Conservation (phyloP, 2,888 invertebrate species). For the Rosalia funebris region DNA sequence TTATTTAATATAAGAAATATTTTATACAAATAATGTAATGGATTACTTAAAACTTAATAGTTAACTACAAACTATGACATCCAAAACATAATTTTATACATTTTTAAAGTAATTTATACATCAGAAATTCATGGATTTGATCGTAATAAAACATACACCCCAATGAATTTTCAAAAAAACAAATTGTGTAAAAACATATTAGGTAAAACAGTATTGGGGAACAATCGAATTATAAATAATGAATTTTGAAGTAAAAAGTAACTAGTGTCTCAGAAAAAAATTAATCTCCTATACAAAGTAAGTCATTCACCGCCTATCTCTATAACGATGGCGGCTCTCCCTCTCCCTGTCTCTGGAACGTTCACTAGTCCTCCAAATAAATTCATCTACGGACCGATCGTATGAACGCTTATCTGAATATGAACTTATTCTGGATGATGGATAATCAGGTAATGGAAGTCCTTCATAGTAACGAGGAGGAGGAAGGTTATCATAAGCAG, state of each 20-base stretch:
- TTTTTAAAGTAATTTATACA: conserved; percentile 36
- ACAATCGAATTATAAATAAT: conserved; percentile 25
- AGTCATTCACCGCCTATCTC: conserved; percentile 62
- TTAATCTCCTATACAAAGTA: conserved; percentile 25
- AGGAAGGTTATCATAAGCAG: conserved; percentile 38
- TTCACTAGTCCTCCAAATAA: conserved; percentile 80
- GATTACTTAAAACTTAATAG: conserved; percentile 35
- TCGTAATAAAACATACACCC: conserved; percentile 18
- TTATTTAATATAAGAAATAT: conserved; percentile 48
- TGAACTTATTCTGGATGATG: conserved; percentile 66
- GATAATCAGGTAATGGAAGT: conserved; percentile 81
- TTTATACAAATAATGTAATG: conserved; percentile 48
- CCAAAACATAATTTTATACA: conserved; percentile 36
- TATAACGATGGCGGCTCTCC: conserved; percentile 62
- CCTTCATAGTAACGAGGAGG: conserved; percentile 86
- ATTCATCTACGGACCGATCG: conserved; percentile 90
- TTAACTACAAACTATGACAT: conserved; percentile 41
- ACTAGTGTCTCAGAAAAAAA: conserved; percentile 16
- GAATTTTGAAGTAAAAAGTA: conserved; percentile 19
- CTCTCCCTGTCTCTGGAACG: conserved; percentile 59
- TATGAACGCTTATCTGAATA: conserved; percentile 75
- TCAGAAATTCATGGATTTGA: conserved; percentile 24
- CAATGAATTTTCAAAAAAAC: conserved; percentile 25
- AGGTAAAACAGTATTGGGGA: conserved; percentile 14
- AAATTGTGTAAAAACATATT: conserved; percentile 11